phyloP scores from a whole-genome alignment of 2,113 vertebrate species.

The Lophius piscatorius region DNA sequence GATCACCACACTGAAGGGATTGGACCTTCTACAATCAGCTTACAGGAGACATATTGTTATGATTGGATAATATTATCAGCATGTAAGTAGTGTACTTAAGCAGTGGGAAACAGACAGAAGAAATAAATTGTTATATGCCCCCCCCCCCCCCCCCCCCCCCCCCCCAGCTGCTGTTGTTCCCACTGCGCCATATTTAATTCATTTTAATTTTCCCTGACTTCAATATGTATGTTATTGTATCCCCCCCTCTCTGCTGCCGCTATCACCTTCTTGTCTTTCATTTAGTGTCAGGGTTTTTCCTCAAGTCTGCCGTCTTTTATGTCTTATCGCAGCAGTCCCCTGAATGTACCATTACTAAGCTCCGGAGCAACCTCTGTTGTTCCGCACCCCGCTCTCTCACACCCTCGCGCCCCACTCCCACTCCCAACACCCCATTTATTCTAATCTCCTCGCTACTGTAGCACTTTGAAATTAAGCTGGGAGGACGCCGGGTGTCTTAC shows the following conservation, averaged over 20 bases:
- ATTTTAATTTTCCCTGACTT: slow-evolving; percentile 17
- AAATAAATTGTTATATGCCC: slow-evolving; percentile 61
- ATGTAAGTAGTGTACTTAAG: slow-evolving; percentile 75
- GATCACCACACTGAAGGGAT: slow-evolving; percentile 73
- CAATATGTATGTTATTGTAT: slow-evolving; percentile 28
- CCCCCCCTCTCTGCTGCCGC: not conserved
- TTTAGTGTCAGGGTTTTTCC: slow-evolving; percentile 52
- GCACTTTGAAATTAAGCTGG: slow-evolving; percentile 75
- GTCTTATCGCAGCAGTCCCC: slow-evolving; percentile 56
- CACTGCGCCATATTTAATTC: too few relatives aligned
- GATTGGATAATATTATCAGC: slow-evolving; percentile 76
- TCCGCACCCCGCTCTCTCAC: slow-evolving; percentile 36
- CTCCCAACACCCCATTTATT: slow-evolving; percentile 40
- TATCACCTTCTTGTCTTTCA: slow-evolving; percentile 39
- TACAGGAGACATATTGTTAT: slow-evolving; percentile 74
- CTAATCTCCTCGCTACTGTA: slow-evolving; percentile 74
- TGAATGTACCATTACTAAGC: slow-evolving; percentile 63
- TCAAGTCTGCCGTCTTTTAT: slow-evolving; percentile 66
- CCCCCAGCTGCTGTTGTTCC: too few relatives aligned
- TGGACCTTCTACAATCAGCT: slow-evolving; percentile 78
- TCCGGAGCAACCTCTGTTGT: slow-evolving; percentile 65
- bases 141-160: not conserved
- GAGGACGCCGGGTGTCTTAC: slow-evolving; percentile 57
- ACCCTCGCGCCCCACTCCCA: slow-evolving; percentile 25
- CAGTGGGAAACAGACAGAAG: slow-evolving; percentile 54